Conservation (phyloP, 2,888 invertebrate genomes). For the Spisula subtruncata region DNA sequence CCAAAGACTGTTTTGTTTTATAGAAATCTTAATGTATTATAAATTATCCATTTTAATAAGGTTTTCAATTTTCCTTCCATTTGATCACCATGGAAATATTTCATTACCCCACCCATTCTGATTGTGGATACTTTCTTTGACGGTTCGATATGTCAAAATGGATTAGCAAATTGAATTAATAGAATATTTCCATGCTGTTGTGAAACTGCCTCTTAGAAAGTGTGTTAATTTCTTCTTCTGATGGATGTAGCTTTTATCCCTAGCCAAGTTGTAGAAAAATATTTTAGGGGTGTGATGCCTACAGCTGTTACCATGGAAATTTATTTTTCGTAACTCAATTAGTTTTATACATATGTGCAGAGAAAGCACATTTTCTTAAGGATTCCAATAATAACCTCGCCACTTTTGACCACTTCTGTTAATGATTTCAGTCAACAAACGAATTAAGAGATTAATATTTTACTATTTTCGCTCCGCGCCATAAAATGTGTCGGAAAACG, state of each 20-base stretch:
- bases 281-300: slow-evolving; percentile 23
- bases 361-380: slow-evolving; percentile 16
- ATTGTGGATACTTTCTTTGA: not conserved
- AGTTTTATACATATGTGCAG: not conserved
- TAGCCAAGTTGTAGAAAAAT: not conserved
- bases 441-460: slow-evolving; percentile 61
- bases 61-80: not conserved
- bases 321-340: slow-evolving; percentile 7
- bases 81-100: not conserved
- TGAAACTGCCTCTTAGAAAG: slow-evolving; percentile 10
- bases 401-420: slow-evolving; percentile 50
- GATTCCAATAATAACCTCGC: slow-evolving; percentile 27
- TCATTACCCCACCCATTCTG: not conserved
- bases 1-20: not conserved
- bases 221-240: slow-evolving; percentile 18
- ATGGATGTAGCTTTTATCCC: slow-evolving; percentile 4
- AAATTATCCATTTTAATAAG: not conserved
- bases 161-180: slow-evolving; percentile 15
- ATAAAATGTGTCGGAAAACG: slow-evolving; percentile 32
- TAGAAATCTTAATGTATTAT: not conserved
- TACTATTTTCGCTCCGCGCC: slow-evolving; percentile 44
- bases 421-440: slow-evolving; percentile 57
- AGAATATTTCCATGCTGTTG: slow-evolving; percentile 18
- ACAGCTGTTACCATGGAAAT: not conserved
- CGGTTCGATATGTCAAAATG: slow-evolving; percentile 18